Evolutionary conservation across 2,797 vertebrate genomes (phyloP), one percentile per base, ranked within the genome.

Genomic region (Helostoma temminkii): DNA sequence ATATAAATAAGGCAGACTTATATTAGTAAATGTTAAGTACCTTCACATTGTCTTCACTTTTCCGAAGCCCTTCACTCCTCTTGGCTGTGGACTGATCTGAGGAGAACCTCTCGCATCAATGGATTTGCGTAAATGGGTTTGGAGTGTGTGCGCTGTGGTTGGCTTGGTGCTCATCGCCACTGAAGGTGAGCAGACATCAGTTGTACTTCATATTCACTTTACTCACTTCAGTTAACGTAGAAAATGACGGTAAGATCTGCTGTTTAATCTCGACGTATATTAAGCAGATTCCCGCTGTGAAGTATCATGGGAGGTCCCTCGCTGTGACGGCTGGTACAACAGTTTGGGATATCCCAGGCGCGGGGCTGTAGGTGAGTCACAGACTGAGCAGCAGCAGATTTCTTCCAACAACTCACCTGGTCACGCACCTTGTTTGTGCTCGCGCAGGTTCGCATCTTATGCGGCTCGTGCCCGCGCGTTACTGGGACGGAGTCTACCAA

Each of bases 271-370:
- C 22, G 9, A 3, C 68, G 7, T 66, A 10, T 11, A 2, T 48
- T 25, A 4, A 54, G 50, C 84, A 98, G 97, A 66, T 34, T 78
- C 88, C 3, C 77, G 86, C 36, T 58, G 89, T 2, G 76, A 89
- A 34, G 77, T 92, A 18, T 60, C 83, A 21, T 98, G 97, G 96
- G 97, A 98, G 89, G 90, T 96, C 0, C 95, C 97, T 69, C 95
- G 97, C 46, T 97, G 95, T 0, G 98, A 99, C 0, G 97, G 98
- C 41, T 99, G 97, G 97, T 98, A 98, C 90, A 99, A 98, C 93
- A 99, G 96, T 75, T 83, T 98, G 59, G 94, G 94, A 25, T 68
- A 93, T 71, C 96, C 96, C 36, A 79, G 79, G 22, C 92, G 87
- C 0, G 96, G 97, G 15, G 86, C 95, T 0, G 93, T 90, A 1